These are phyloP conservation scores for Gnathonemus echidnorhynchus DNA, from an alignment of 2,113 vertebrate genomes.

Conservation along the genomic window DNA sequence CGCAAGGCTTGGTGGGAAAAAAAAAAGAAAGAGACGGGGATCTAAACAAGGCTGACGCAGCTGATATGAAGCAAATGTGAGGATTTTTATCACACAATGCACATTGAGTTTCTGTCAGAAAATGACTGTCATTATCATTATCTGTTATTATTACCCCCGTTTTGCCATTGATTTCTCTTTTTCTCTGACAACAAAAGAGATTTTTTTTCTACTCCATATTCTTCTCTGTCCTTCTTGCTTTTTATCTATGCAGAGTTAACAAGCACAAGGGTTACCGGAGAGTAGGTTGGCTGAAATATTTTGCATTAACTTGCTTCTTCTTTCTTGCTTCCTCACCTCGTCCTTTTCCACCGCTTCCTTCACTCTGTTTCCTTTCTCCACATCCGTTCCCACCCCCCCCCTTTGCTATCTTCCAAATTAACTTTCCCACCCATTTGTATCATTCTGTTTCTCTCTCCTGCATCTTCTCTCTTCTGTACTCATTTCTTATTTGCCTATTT, in stretches of 20 bases:
- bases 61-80: slow-evolving; percentile 51
- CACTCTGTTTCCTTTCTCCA: neutral
- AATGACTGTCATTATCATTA: slow-evolving; percentile 44
- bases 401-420: neutral
- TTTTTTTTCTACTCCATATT: slow-evolving; percentile 23
- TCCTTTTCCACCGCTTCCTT: neutral
- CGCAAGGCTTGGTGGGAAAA: neutral
- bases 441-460: neutral
- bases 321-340: neutral
- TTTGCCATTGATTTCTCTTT: slow-evolving; percentile 38
- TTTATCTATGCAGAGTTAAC: neutral
- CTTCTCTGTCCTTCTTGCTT: neutral
- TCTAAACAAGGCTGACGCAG: slow-evolving; percentile 17
- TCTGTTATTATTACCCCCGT: slow-evolving; percentile 55
- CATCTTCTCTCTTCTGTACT: neutral
- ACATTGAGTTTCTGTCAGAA: slow-evolving; percentile 43
- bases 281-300: neutral
- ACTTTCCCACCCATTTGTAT: neutral
- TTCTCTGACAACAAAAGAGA: slow-evolving; percentile 38
- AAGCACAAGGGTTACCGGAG: neutral
- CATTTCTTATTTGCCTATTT: neutral
- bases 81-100: slow-evolving; percentile 45
- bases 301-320: neutral
- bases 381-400: too few species aligned
- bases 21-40: slow-evolving; percentile 23